phyloP scores from a whole-genome alignment of 1,140 invertebrate species.

The Coptotermes formosanus region DNA sequence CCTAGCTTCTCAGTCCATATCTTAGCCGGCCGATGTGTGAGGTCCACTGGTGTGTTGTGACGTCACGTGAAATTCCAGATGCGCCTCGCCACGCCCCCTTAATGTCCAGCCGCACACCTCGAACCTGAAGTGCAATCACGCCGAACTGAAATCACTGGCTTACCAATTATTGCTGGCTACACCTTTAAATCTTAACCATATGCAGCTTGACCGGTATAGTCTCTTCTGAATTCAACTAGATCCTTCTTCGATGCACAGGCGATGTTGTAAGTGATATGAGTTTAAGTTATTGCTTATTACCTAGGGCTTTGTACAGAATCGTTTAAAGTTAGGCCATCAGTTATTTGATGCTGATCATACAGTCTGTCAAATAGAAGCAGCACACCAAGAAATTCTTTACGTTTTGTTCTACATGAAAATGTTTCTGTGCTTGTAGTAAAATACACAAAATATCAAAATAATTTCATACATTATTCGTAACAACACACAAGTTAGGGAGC shows the following conservation, averaged over 20 bases:
- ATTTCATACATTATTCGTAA: no score
- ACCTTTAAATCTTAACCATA: neutral
- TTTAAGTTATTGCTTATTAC: neutral
- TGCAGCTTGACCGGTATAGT: neutral
- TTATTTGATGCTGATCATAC: no score
- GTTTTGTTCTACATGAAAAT: no score
- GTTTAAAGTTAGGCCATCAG: no score
- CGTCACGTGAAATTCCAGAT: conserved; percentile 33
- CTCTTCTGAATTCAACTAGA: neutral
- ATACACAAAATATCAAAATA: no score
- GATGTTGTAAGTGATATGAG: no score
- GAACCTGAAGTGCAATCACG: conserved; percentile 28
- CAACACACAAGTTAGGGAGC: no score
- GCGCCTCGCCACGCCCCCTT: conserved; percentile 32
- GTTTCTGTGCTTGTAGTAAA: no score
- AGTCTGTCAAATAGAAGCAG: no score
- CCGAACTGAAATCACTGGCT: conserved; percentile 31
- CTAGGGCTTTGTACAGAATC: neutral
- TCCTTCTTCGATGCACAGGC: neutral
- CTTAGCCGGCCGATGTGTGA: conserved; percentile 30
- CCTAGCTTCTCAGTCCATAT: neutral
- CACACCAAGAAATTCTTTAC: no score
- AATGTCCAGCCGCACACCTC: conserved; percentile 34
- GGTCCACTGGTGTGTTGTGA: conserved; percentile 28
- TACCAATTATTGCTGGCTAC: conserved; percentile 31